Conservation (phyloP, 92 coral and sea anemone genomes). For the Porites evermanni region DNA sequence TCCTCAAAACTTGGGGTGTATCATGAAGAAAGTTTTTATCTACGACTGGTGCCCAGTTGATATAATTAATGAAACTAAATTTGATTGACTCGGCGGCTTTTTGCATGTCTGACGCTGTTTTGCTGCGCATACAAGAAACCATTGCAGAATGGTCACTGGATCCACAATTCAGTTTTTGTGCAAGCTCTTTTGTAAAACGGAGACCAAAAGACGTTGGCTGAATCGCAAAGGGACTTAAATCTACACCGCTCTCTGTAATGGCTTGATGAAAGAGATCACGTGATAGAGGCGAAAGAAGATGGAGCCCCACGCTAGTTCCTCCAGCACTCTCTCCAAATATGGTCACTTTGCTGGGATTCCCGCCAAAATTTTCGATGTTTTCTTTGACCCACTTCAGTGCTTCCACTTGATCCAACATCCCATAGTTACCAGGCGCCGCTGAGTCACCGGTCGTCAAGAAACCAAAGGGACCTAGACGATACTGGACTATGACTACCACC, state of each 20-base stretch:
- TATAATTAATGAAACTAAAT: background rate
- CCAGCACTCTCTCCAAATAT: constrained; percentile 91
- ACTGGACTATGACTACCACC: constrained; percentile 53
- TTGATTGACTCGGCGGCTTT: background rate
- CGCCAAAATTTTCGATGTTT: constrained; percentile 74
- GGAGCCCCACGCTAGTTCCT: constrained; percentile 78
- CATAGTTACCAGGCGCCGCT: constrained; percentile 63
- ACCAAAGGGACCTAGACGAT: constrained; percentile 68
- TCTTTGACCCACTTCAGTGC: constrained; percentile 79
- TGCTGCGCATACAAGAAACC: constrained; percentile 34
- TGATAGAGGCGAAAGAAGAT: constrained; percentile 71
- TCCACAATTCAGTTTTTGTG: constrained; percentile 42
- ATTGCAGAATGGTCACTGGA: constrained; percentile 15
- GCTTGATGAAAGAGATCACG: constrained; percentile 77
- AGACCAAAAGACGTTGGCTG: constrained; percentile 42
- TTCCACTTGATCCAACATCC: constrained; percentile 86
- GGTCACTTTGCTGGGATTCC: constrained; percentile 78
- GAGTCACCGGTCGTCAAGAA: constrained; percentile 66
- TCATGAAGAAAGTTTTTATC: constrained; percentile 58
- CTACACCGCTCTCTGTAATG: constrained; percentile 73
- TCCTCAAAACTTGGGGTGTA: constrained; percentile 41
- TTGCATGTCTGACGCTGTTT: constrained; percentile 36
- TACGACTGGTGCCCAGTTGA: constrained; percentile 53
- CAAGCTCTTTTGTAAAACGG: constrained; percentile 40
- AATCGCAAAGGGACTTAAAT: constrained; percentile 49